Base-by-base conservation (phyloP, 2,888 invertebrate species). In the Sinotaia quadrata region DNA sequence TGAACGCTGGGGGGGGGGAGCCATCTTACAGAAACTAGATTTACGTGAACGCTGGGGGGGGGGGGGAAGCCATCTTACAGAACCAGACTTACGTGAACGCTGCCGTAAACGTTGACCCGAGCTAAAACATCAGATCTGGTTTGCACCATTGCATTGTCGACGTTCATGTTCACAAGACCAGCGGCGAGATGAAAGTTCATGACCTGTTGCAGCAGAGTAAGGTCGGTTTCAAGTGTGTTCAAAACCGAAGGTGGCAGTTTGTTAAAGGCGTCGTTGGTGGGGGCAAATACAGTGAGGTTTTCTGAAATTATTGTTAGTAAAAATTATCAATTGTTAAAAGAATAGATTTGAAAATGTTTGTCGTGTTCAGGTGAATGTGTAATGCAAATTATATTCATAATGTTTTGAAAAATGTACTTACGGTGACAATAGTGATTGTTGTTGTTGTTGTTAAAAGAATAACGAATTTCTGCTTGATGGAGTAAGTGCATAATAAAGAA, bases 181-280 rank as follows among this genome's bases (percentile, higher is more conserved):
- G 66, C 69, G 4, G 61, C 47, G 8, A 75, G 71, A 51, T 79
- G 79, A 60, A 74, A 79, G 34, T 57, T 57, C 18, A 79, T 54
- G 4, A 78, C 76, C 33, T 71, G 60, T 36, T 63, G 71, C 44
- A 79, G 60, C 4, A 79, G 67, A 18, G 67, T 65, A 10, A 52
- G 68, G 68, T 78, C 74, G n/a, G 65, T 70, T 2, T 59, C 36
- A n/a, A 79, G 61, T 10, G 69, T 65, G 18, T 71, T 71, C n/a
- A 73, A 62, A 3, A 75, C 75, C 27, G 36, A 68, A 2, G 47
- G 37, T 1, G 75, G 72, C 2, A 79, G 69, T 12, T 71, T 73
- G 24, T 68, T 69, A 49, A 79, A 77, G 2, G 78, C 79, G 21
- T 70, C 73, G 54, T 79, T 75, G 8, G 76, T 73, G 21, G 79